Percentiles rank a stretch among this genome's conserved stretches.
These are phyloP conservation scores for Amiota minor DNA, from an alignment of 2,888 invertebrate genomes.

Conservation along the genomic window DNA sequence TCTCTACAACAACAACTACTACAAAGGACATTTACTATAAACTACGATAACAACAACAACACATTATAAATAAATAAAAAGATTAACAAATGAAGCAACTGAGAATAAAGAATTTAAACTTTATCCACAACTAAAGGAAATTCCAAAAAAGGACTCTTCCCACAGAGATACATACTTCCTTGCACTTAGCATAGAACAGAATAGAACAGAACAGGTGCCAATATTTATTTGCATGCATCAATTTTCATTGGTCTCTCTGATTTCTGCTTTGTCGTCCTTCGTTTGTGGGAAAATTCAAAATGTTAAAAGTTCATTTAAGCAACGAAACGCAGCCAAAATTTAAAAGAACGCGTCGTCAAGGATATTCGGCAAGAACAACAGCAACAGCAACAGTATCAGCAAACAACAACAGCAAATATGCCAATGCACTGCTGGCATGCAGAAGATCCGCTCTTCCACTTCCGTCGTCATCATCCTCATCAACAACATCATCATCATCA, in stretches of 20 bases:
- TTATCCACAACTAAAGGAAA: too few relatives aligned
- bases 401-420: constrained; percentile 41
- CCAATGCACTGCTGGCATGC: constrained; percentile 2
- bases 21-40: neutral
- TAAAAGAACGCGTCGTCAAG: constrained; percentile 67
- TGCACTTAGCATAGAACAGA: too few relatives aligned
- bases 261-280: neutral
- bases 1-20: too few relatives aligned
- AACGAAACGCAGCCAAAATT: constrained; percentile 47
- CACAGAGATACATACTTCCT: too few relatives aligned
- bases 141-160: too few relatives aligned
- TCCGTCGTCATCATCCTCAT: neutral
- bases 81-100: constrained; percentile 1
- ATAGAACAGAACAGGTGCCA: neutral
- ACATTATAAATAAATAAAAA: constrained; percentile 24
- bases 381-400: constrained; percentile 43
- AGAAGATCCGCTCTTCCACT: neutral
- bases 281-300: constrained; percentile 4
- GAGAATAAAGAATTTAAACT: too few relatives aligned
- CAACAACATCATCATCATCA: neutral
- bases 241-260: neutral
- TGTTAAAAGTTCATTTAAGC: constrained; percentile 32
- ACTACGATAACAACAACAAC: constrained; percentile 9
- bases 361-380: constrained; percentile 48
- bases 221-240: neutral